Conservation (phyloP, 1,140 invertebrate genomes). For the Bombus waltoni region DNA sequence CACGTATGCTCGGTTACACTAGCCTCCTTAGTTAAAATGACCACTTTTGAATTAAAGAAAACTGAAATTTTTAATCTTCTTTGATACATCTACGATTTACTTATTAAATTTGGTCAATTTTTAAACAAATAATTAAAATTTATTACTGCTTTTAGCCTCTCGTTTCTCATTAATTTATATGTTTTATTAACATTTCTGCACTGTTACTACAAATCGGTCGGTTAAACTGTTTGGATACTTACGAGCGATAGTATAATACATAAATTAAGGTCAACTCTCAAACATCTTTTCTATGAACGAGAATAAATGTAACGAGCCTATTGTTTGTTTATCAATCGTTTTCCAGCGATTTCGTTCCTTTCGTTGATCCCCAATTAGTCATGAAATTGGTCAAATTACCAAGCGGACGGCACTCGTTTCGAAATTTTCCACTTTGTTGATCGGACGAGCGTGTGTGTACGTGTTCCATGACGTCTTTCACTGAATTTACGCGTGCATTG, state of each 20-base stretch:
- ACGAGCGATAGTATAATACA: too few relatives aligned
- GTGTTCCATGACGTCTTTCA: constrained; percentile 42
- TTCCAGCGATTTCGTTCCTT: constrained; percentile 4
- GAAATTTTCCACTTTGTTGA: constrained; percentile 56
- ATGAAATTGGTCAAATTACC: constrained; percentile 46
- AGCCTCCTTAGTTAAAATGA: background rate
- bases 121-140: background rate
- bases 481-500: constrained; percentile 44
- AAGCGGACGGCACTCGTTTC: constrained; percentile 42
- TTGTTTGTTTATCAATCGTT: constrained; percentile 31
- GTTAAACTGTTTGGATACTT: too few relatives aligned
- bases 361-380: constrained; percentile 50
- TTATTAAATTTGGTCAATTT: background rate
- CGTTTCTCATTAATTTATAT: background rate
- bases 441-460: background rate
- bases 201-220: background rate
- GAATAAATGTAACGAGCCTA: background rate
- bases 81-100: too few relatives aligned
- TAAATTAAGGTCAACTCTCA: too few relatives aligned
- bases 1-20: background rate
- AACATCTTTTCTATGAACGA: background rate
- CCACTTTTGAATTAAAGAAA: too few relatives aligned
- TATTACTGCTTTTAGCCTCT: too few relatives aligned
- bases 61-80: too few relatives aligned
- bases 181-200: background rate